Percentiles rank a stretch among this genome's conserved stretches.
phyloP scores from a whole-genome alignment of 2,888 invertebrate genomes.

The Pelosia muscerda region DNA sequence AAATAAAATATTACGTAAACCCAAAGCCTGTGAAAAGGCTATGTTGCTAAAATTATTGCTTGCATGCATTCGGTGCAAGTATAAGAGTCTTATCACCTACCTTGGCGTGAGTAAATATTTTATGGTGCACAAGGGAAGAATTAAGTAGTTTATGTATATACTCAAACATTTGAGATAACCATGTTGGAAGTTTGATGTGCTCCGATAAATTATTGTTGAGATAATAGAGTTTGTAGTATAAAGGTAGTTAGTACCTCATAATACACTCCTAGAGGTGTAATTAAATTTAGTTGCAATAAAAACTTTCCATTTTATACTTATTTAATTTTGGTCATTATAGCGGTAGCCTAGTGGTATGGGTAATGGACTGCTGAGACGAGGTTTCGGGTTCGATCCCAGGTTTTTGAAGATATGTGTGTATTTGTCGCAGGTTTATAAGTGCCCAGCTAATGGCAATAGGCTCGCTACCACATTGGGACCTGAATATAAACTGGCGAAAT shows the following conservation, averaged over 20 bases:
- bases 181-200: background rate
- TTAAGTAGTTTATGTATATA: slow-evolving; percentile 33
- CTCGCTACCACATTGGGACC: too few relatives aligned
- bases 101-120: slow-evolving; percentile 52
- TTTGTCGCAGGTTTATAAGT: too few relatives aligned
- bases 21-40: slow-evolving; percentile 17
- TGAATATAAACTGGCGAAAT: too few relatives aligned
- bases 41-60: slow-evolving; percentile 33
- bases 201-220: background rate
- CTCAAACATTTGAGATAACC: background rate
- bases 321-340: too few relatives aligned
- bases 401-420: too few relatives aligned
- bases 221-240: background rate
- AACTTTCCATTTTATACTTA: background rate
- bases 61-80: slow-evolving; percentile 49
- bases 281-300: too few relatives aligned
- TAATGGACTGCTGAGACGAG: too few relatives aligned
- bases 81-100: slow-evolving; percentile 49
- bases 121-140: slow-evolving; percentile 33
- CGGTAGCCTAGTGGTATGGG: too few relatives aligned
- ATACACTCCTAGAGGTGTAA: too few relatives aligned
- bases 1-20: slow-evolving; percentile 40
- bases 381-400: too few relatives aligned
- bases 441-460: too few relatives aligned
- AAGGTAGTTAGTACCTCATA: background rate